These are phyloP conservation scores for Panagrolaimus sp. DNA, from an alignment of 1,140 invertebrate genomes.

Conservation along the genomic window DNA sequence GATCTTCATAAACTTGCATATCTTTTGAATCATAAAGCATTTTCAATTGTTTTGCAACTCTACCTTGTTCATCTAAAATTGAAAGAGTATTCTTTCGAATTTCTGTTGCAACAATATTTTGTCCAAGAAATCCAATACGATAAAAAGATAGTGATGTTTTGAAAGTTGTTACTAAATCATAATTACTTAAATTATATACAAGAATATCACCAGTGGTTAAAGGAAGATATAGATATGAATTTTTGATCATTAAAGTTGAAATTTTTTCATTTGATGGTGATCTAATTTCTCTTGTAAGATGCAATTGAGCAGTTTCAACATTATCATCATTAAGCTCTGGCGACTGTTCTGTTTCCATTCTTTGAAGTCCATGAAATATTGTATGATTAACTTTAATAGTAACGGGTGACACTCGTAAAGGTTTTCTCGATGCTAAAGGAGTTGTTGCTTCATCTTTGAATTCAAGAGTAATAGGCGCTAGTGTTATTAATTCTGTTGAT, in stretches of 20 bases:
- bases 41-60: constrained; percentile 3
- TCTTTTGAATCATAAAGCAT: constrained; percentile 4
- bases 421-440: too few relatives aligned
- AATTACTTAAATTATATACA: constrained; percentile 1
- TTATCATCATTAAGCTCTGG: not conserved
- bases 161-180: not conserved
- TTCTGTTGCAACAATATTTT: constrained; percentile 5
- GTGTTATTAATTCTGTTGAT: not conserved
- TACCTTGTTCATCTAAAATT: constrained; percentile 1
- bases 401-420: not conserved
- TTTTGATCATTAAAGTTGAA: constrained; percentile 2
- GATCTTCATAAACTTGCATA: constrained; percentile 6
- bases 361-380: constrained; percentile 2
- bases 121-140: not conserved
- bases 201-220: constrained; percentile 3
- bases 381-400: not conserved
- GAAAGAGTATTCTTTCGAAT: not conserved
- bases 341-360: not conserved
- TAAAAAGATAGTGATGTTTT: constrained; percentile 1
- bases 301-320: not conserved
- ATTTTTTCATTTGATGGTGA: constrained; percentile 4
- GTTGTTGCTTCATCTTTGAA: too few relatives aligned
- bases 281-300: not conserved
- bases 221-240: not conserved
- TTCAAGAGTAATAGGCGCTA: too few relatives aligned